Evolutionary conservation across 2,797 vertebrate species (phyloP), one percentile per base, ranked within the genome.

Genomic region (Stomatorhinus walkeri): DNA sequence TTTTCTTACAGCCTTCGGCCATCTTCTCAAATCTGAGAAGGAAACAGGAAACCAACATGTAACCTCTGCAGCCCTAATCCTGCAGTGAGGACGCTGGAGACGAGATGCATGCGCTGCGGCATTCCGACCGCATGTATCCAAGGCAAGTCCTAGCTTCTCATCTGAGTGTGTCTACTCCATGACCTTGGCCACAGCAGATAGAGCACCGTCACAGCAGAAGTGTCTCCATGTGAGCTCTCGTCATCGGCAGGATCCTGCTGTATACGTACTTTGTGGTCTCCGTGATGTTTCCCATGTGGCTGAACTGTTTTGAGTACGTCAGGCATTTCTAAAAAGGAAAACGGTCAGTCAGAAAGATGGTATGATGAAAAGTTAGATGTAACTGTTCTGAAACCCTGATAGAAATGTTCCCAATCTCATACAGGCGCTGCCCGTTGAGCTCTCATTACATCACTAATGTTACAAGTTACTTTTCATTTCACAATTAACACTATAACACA

Each of bases 281-380:
- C 0, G 96, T 88, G 59, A 99, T 93, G 0, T 98, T 98, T 88
- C 98, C 98, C 94, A 98, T 95, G 92, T 99, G 98, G 90, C 96
- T 98, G 94, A 98, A 99, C 88, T 99, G 97, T 94, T 97, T 98
- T 90, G 97, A 98, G 93, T 97, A 97, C 87, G 96, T 97, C 95
- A 97, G 90, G 91, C 98, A 98, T 93, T 98, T 99, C 98, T 99
- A 92, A 61, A 92, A 32, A 88, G 88, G 88, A 56, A 7, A 76
- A 51, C 8, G 22, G 36, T n/a, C 1, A 43, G 19, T 22, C 72
- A 46, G 40, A n/a, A 4, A 84, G 56, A 7, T 14, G 4, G 9
- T 12, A 1, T 1, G 83, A 85, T n/a, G 64, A 48, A 85, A 22
- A 24, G n/a, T 16, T 32, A 68, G 64, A 12, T 32, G 3, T 32